Percentiles rank a stretch among this genome's conserved stretches.
phyloP scores from a whole-genome alignment of 1,140 invertebrate species.

The Dreissena polymorpha region DNA sequence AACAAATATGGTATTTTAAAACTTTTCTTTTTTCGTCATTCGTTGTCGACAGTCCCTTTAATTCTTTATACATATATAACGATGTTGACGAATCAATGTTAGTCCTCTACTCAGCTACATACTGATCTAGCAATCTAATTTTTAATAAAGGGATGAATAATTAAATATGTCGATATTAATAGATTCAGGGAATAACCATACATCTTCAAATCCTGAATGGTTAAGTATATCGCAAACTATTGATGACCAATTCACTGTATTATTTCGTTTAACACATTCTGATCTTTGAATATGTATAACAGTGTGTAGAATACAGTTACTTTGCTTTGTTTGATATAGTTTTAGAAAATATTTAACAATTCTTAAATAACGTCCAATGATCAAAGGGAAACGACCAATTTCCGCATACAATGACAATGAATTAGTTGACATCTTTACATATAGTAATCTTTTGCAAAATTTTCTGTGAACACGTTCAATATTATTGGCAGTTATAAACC shows the following conservation, averaged over 20 bases:
- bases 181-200: neutral
- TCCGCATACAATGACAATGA: constrained; percentile 9
- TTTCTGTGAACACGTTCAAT: constrained; percentile 24
- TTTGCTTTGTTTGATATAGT: constrained; percentile 1
- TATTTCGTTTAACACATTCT: neutral
- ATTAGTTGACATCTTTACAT: constrained; percentile 12
- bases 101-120: neutral
- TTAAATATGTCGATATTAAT: too few relatives aligned
- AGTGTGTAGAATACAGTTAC: constrained; percentile 17
- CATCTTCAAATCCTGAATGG: neutral
- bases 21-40: too few relatives aligned
- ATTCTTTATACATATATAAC: neutral
- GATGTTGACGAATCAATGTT: neutral
- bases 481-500: neutral
- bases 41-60: too few relatives aligned
- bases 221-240: neutral
- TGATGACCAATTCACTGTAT: neutral
- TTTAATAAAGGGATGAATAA: neutral
- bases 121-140: neutral
- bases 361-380: constrained; percentile 10
- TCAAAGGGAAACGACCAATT: constrained; percentile 12
- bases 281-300: neutral
- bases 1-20: too few relatives aligned
- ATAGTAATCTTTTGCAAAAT: constrained; percentile 34
- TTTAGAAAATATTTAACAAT: constrained; percentile 18